Evolutionary conservation across 2,888 invertebrate species (phyloP).

Genomic region (Hermaeophaga mercurialis): DNA sequence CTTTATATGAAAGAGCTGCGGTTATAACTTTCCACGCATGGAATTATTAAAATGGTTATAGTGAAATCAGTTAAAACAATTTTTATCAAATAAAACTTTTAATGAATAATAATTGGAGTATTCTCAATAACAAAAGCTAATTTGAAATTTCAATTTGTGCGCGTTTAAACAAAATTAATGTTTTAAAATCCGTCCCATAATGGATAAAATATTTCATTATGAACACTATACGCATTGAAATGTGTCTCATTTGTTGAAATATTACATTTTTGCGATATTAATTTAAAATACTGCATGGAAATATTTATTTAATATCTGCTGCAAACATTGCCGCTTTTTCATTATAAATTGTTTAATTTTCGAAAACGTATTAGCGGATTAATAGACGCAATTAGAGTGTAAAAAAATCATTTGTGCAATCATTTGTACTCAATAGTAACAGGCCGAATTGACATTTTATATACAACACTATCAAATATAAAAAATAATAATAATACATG

Average conservation of each 20-base stretch:
- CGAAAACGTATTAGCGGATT: constrained; percentile 13
- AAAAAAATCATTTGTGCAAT: not conserved
- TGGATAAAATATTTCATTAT: constrained; percentile 17
- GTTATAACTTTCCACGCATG: no score
- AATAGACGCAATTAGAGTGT: constrained; percentile 4
- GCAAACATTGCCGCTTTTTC: constrained; percentile 13
- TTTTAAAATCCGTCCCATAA: constrained; percentile 15
- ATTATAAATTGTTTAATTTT: constrained; percentile 22
- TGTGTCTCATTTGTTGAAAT: constrained; percentile 17
- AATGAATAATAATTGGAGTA: not conserved
- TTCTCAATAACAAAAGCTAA: not conserved
- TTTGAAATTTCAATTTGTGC: not conserved
- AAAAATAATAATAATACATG: no score
- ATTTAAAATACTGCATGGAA: constrained; percentile 15
- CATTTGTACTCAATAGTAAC: no score
- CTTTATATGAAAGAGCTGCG: no score
- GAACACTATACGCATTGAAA: constrained; percentile 12
- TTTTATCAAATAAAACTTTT: not conserved
- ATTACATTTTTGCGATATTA: constrained; percentile 20
- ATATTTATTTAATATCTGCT: constrained; percentile 18
- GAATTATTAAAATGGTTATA: no score
- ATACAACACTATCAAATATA: no score
- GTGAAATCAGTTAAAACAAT: not conserved
- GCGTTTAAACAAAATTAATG: constrained; percentile 7
- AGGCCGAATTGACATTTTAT: no score